A percentile compares a stretch with the other conserved stretches of the same genome.
These are phyloP conservation scores for human DNA, from an alignment of 2,113 vertebrate species.

Conservation along the genomic window DNA sequence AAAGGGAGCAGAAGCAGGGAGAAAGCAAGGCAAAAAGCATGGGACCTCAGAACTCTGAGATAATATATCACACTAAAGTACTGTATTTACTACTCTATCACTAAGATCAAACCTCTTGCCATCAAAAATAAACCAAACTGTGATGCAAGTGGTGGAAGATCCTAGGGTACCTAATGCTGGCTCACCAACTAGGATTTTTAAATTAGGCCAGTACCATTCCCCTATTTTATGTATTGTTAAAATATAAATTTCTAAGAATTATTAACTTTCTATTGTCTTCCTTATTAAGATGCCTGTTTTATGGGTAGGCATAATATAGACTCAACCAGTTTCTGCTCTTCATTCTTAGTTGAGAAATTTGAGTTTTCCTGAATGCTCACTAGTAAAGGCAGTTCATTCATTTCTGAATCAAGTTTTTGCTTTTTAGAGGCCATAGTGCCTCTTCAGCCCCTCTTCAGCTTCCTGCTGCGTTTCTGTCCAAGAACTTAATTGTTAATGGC, in stretches of 20 bases:
- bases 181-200: constrained; percentile 10
- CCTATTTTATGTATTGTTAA: background rate
- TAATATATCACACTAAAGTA: background rate
- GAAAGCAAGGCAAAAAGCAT: background rate
- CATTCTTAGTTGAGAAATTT: constrained; percentile 52
- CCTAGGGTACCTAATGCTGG: background rate
- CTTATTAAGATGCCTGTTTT: constrained; percentile 55
- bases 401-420: constrained; percentile 59
- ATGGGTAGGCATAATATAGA: background rate
- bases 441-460: constrained; percentile 50
- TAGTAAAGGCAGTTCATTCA: constrained; percentile 59
- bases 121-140: constrained; percentile 1
- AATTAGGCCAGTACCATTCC: background rate
- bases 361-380: constrained; percentile 38
- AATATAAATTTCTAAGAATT: constrained; percentile 54
- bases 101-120: background rate
- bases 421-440: constrained; percentile 55
- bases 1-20: background rate
- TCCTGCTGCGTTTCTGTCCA: constrained; percentile 72
- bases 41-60: background rate
- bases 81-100: background rate
- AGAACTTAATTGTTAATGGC: constrained; percentile 77
- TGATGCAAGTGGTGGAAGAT: background rate
- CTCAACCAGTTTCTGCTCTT: constrained; percentile 54
- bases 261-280: constrained; percentile 41